phyloP scores from a whole-genome alignment of 2,797 vertebrate genomes.

The Perdix hodgsoniae region DNA sequence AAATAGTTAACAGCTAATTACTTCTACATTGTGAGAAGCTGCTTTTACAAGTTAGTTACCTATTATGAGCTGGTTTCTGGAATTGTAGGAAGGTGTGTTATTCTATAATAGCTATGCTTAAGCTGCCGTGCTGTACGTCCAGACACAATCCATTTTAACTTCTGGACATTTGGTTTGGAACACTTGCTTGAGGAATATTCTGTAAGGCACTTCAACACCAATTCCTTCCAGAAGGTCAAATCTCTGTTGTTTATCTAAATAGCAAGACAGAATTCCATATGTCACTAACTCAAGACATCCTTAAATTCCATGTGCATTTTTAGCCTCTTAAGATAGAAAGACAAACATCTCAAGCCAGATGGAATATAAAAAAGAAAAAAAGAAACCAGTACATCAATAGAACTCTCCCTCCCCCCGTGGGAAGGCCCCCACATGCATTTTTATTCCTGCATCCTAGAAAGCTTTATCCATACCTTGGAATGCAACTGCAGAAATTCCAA shows the following conservation, averaged over 20 bases:
- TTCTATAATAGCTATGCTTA: constrained; percentile 95
- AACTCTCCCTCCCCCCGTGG: neutral
- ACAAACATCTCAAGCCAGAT: neutral
- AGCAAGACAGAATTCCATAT: neutral
- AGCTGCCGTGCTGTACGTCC: constrained; percentile 93
- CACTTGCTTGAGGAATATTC: constrained; percentile 94
- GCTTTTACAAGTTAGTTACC: constrained; percentile 37
- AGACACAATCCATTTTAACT: constrained; percentile 95
- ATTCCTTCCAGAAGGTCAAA: constrained; percentile 88
- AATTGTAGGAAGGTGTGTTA: constrained; percentile 95
- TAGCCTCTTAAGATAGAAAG: neutral
- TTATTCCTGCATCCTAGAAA: neutral
- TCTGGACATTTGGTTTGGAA: constrained; percentile 90
- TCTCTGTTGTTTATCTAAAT: constrained; percentile 89
- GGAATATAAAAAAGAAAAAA: neutral
- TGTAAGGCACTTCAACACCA: constrained; percentile 92
- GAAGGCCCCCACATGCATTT: neutral
- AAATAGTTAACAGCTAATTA: neutral
- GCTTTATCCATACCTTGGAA: constrained; percentile 82
- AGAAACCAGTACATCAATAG: neutral
- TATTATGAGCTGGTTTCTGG: constrained; percentile 88
- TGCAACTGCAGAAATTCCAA: constrained; percentile 86
- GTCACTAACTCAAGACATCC: neutral
- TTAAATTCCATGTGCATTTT: neutral
- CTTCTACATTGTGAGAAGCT: neutral